Evolutionary conservation across 1,140 invertebrate species (phyloP).

Genomic region (Conus ventricosus): DNA sequence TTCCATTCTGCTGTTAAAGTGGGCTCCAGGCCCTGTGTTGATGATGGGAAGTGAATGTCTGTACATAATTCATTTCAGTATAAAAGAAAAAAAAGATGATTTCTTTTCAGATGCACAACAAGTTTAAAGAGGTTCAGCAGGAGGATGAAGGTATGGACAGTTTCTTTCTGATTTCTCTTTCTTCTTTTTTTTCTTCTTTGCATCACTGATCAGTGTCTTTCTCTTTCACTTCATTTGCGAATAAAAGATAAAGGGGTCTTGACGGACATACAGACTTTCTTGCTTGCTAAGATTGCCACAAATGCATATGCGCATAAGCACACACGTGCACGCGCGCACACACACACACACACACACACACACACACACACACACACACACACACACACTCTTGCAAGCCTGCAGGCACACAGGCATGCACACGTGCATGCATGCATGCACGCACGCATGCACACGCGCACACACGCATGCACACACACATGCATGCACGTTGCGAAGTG

Average conservation of each 20-base stretch:
- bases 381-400: no score
- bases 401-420: no score
- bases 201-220: not conserved
- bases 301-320: no score
- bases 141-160: constrained; percentile 47
- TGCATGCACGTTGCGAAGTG: no score
- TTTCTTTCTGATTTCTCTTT: constrained; percentile 4
- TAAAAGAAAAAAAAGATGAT: not conserved
- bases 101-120: constrained; percentile 52
- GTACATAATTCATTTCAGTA: not conserved
- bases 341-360: no score
- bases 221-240: not conserved
- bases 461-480: no score
- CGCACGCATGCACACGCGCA: no score
- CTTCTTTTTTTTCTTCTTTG: not conserved
- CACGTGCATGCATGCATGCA: no score
- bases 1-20: no score
- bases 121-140: constrained; percentile 57
- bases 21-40: not conserved
- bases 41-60: not conserved
- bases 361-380: no score
- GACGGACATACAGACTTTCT: not conserved
- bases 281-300: not conserved
- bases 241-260: not conserved
- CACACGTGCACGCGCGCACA: no score